Percentiles rank a stretch among this genome's conserved stretches.
phyloP scores from a whole-genome alignment of 2,888 invertebrate genomes.

The Habroteleia sp. region DNA sequence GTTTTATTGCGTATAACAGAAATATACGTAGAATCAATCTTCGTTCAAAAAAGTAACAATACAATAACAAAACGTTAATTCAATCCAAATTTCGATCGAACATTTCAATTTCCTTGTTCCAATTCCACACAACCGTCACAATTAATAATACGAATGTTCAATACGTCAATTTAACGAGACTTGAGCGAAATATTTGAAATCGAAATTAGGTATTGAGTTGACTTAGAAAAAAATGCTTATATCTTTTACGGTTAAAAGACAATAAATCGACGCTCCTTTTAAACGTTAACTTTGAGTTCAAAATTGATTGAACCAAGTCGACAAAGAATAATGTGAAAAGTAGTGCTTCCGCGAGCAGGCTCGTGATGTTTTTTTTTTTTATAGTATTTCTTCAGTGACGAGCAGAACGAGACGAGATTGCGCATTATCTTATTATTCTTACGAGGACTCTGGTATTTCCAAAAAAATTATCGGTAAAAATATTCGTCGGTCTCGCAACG shows the following conservation, averaged over 20 bases:
- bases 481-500: conserved; percentile 71
- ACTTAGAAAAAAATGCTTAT: conserved; percentile 54
- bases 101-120: conserved; percentile 23
- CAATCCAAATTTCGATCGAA: conserved; percentile 52
- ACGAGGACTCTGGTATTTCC: conserved; percentile 68
- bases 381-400: conserved; percentile 57
- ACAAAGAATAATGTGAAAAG: conserved; percentile 60
- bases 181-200: conserved; percentile 35
- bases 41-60: conserved; percentile 56
- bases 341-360: conserved; percentile 59
- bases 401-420: conserved; percentile 70
- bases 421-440: conserved; percentile 67
- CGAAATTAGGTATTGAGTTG: conserved; percentile 46
- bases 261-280: conserved; percentile 53
- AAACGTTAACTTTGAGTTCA: conserved; percentile 41
- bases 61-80: conserved; percentile 60
- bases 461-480: conserved; percentile 75
- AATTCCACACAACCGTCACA: background rate
- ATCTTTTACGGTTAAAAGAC: conserved; percentile 45
- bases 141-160: conserved; percentile 9
- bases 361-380: conserved; percentile 50
- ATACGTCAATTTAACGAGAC: conserved; percentile 9
- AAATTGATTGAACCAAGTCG: conserved; percentile 62
- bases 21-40: conserved; percentile 59
- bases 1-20: conserved; percentile 60